phyloP scores from a whole-genome alignment of 2,113 vertebrate genomes.

The Agelaius phoeniceus region DNA sequence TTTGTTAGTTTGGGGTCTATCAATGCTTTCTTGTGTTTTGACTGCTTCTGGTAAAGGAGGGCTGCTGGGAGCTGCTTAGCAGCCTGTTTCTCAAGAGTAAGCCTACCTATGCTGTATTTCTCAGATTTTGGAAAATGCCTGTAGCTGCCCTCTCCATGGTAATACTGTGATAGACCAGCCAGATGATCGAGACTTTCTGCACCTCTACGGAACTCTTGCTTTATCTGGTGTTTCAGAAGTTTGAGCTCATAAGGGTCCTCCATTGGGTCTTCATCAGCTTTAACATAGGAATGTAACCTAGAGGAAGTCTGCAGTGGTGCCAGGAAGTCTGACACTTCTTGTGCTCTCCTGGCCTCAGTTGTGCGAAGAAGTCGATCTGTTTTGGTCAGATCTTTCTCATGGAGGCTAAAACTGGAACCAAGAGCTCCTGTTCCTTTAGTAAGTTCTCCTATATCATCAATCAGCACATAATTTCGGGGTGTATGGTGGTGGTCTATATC shows the following conservation, averaged over 20 bases:
- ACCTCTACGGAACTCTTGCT: conserved; percentile 96
- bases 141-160: conserved; percentile 88
- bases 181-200: conserved; percentile 92
- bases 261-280: conserved; percentile 96
- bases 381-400: conserved; percentile 94
- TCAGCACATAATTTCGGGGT: conserved; percentile 91
- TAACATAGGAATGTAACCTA: conserved; percentile 89
- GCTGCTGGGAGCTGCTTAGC: conserved; percentile 97
- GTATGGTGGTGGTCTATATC: conserved; percentile 92
- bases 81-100: conserved; percentile 98
- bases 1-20: conserved; percentile 95
- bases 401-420: conserved; percentile 88
- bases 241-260: conserved; percentile 98
- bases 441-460: conserved; percentile 97
- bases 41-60: conserved; percentile 95
- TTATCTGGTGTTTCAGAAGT: conserved; percentile 97
- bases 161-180: conserved; percentile 89
- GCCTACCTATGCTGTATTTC: conserved; percentile 96
- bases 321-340: conserved; percentile 94
- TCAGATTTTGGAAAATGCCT: conserved; percentile 96
- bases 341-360: conserved; percentile 86
- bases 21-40: conserved; percentile 93
- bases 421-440: conserved; percentile 87
- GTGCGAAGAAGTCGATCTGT: conserved; percentile 89
- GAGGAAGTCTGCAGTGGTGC: conserved; percentile 84